A percentile compares a stretch with the other conserved stretches of the same genome.
Conservation (phyloP, 2,113 vertebrate species). For the Pseudopipra pipra region DNA sequence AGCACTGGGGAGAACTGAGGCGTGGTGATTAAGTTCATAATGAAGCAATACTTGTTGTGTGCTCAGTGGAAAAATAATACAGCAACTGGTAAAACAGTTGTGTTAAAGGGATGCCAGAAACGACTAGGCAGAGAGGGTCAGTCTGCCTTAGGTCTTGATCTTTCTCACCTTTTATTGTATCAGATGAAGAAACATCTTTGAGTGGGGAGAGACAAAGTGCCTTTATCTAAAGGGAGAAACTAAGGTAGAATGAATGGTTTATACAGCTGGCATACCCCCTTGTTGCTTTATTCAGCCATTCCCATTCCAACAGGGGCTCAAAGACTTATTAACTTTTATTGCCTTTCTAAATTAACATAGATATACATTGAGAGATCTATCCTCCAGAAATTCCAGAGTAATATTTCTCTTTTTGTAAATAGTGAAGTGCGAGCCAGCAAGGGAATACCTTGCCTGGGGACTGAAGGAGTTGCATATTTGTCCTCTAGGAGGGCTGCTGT, state of each 20-base stretch:
- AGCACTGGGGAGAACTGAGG: neutral
- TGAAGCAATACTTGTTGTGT: neutral
- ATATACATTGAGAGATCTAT: neutral
- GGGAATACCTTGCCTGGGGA: neutral
- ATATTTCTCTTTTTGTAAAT: neutral
- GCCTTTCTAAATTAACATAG: neutral
- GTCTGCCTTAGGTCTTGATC: neutral
- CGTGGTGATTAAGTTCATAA: neutral
- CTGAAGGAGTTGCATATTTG: neutral
- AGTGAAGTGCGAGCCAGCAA: neutral
- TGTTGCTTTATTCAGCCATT: neutral
- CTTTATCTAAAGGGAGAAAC: neutral
- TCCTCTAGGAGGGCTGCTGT: neutral
- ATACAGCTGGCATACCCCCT: neutral
- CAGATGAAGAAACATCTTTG: neutral
- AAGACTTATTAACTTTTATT: neutral
- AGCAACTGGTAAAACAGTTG: neutral
- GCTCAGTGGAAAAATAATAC: neutral
- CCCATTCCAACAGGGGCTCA: neutral
- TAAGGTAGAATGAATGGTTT: neutral
- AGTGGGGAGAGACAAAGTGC: neutral
- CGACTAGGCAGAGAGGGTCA: neutral
- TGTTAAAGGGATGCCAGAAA: neutral
- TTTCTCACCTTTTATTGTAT: neutral
- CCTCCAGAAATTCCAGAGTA: neutral